Percentiles rank a stretch among this genome's conserved stretches.
phyloP scores from a whole-genome alignment of 2,797 vertebrate genomes.

The Enteromius radiatus region DNA sequence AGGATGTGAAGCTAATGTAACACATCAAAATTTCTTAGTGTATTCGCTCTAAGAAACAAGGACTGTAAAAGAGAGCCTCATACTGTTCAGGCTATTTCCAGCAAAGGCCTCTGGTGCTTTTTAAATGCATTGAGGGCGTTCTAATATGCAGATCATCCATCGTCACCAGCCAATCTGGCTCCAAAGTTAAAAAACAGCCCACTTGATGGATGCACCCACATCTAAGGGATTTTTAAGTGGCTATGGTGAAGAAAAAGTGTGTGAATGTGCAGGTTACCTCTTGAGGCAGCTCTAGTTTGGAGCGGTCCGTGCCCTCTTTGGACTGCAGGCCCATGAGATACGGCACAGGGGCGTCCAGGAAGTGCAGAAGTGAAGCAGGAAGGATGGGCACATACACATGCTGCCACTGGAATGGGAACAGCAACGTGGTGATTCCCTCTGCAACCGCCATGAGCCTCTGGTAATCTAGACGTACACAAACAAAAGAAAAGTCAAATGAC shows the following conservation, averaged over 20 bases:
- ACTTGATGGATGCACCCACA: background rate
- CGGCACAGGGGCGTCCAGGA: slow-evolving; percentile 95
- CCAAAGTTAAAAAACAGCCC: background rate
- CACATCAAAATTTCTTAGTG: no score
- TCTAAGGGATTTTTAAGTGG: background rate
- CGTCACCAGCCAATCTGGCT: background rate
- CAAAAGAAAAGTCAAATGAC: background rate
- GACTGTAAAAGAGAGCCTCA: background rate
- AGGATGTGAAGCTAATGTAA: background rate
- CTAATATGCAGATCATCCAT: slow-evolving; percentile 3
- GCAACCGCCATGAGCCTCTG: slow-evolving; percentile 96
- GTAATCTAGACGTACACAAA: slow-evolving; percentile 81
- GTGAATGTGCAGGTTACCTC: slow-evolving; percentile 80
- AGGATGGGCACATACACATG: slow-evolving; percentile 97
- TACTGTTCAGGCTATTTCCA: background rate
- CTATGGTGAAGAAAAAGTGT: background rate
- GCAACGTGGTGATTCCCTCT: slow-evolving; percentile 88
- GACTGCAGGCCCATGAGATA: slow-evolving; percentile 96
- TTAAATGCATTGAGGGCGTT: background rate
- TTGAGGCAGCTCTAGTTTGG: slow-evolving; percentile 93
- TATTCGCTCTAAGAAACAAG: background rate
- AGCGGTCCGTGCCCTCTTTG: slow-evolving; percentile 90
- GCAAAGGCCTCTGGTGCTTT: background rate
- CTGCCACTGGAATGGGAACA: slow-evolving; percentile 99
- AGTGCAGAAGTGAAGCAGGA: slow-evolving; percentile 91